Evolutionary conservation across 1,140 invertebrate genomes (phyloP), one percentile per base, ranked within the genome.

Genomic region (Lordiphosa collinella): DNA sequence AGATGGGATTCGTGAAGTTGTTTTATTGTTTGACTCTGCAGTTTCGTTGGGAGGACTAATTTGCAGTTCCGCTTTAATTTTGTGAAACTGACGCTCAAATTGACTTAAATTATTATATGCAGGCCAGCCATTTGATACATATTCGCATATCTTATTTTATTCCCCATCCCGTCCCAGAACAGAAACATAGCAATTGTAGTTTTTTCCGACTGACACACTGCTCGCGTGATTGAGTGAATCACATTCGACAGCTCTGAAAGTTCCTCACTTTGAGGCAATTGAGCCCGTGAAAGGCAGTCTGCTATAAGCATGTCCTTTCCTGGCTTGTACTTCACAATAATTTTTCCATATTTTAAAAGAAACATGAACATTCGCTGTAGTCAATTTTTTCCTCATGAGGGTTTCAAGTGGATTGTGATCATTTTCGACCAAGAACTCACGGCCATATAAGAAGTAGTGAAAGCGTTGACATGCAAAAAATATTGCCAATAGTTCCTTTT

Each of bases 11-110:
- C 16, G 16, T 43, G 40, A 43, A 43, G 40, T 16, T 16, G 16
- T 5, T 9, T 43, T 10, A 10, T 10, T 10, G 16, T 10, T 43
- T 43, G 11, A 9, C 40, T 13, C 8, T 43, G 41, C 10, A 43
- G n/a, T 43, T 43, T 22, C 9, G 41, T 43, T 43, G 41, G 41
- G 3, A 43, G 12, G 1, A 43, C 41, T 18, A 43, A 9, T 14
- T 18, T 14, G 18, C 18, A 18, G 18, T 43, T 43, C 13, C 4
- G 4, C 3, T 43, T 22, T n/a, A 43, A 14, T 14, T 43, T 13
- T 43, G 9, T 43, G 41, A 22, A 43, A 43, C 8, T 43, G 4
- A 14, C 41, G 10, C 13, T 18, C 13, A 4, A 43, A 14, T 10
- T 43, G 10, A 43, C 13, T 43, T 37, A 37, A n/a, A 1, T 4